A percentile compares a stretch with the other conserved stretches of the same genome.
phyloP scores from a whole-genome alignment of 2,113 vertebrate genomes.

The Hippopotamus amphibius region DNA sequence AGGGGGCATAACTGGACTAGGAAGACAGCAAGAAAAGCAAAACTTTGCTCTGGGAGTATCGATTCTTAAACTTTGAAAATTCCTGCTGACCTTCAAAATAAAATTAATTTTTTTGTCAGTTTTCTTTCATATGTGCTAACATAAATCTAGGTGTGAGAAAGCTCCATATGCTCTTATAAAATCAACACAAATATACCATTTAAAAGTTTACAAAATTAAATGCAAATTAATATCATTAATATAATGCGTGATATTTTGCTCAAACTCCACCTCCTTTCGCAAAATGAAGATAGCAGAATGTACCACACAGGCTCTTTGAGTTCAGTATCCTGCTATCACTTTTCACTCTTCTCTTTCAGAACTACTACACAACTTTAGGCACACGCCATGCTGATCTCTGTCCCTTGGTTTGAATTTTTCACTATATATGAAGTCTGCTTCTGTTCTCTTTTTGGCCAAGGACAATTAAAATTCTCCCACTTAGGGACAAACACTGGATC shows the following conservation, averaged over 20 bases:
- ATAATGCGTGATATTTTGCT: not conserved
- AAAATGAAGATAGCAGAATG: not conserved
- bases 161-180: not conserved
- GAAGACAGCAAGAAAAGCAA: slow-evolving; percentile 21
- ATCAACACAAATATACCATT: not conserved
- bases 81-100: not conserved
- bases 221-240: not conserved
- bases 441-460: not conserved
- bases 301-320: not conserved
- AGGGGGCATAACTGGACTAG: slow-evolving; percentile 71
- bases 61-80: slow-evolving; percentile 34
- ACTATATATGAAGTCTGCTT: not conserved
- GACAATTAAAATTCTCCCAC: slow-evolving; percentile 32
- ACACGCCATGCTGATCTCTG: not conserved
- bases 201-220: slow-evolving; percentile 26
- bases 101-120: slow-evolving; percentile 13
- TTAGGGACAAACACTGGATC: not conserved
- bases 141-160: not conserved
- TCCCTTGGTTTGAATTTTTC: not conserved
- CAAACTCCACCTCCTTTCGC: not conserved
- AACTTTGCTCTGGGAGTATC: not conserved
- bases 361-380: not conserved
- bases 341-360: not conserved
- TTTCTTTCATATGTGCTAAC: not conserved
- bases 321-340: not conserved